A percentile compares a stretch with the other conserved stretches of the same genome.
Evolutionary conservation across 2,888 invertebrate genomes (phyloP).

Genomic region (Nomada goodeniana): DNA sequence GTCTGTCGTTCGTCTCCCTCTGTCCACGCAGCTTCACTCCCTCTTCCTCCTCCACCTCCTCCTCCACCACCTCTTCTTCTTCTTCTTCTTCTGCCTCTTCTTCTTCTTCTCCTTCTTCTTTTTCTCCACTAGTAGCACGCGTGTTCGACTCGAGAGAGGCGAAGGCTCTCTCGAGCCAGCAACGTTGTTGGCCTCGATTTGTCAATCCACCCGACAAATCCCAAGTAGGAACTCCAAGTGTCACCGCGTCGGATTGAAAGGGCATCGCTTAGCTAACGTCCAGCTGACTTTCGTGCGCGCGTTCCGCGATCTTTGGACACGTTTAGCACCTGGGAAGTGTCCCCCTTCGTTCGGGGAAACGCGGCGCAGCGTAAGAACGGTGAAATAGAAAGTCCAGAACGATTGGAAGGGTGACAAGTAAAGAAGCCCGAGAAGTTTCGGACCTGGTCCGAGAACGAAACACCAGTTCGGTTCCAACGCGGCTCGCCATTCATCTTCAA

Average conservation of each 20-base stretch:
- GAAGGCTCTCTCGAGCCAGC: slow-evolving; percentile 52
- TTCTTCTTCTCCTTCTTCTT: slow-evolving; percentile 4
- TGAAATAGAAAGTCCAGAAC: too few relatives aligned
- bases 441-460: background rate
- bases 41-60: slow-evolving; percentile 9
- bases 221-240: slow-evolving; percentile 70
- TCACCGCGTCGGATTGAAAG: slow-evolving; percentile 61
- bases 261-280: slow-evolving; percentile 51
- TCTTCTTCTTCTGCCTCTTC: background rate
- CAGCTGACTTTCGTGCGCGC: slow-evolving; percentile 52
- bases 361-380: too few relatives aligned
- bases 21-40: slow-evolving; percentile 10
- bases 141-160: slow-evolving; percentile 45
- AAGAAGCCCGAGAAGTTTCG: background rate
- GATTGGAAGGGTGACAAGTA: too few relatives aligned
- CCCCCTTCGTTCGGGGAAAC: too few relatives aligned
- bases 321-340: slow-evolving; percentile 4
- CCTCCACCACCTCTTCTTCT: slow-evolving; percentile 2
- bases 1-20: slow-evolving; percentile 43
- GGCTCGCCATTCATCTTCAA: slow-evolving; percentile 15
- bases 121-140: background rate
- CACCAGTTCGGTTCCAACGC: background rate
- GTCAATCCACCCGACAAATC: slow-evolving; percentile 73
- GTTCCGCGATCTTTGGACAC: slow-evolving; percentile 44
- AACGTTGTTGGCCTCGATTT: slow-evolving; percentile 73